These are phyloP conservation scores for Luperina testacea DNA, from an alignment of 2,888 invertebrate genomes.

Conservation along the genomic window DNA sequence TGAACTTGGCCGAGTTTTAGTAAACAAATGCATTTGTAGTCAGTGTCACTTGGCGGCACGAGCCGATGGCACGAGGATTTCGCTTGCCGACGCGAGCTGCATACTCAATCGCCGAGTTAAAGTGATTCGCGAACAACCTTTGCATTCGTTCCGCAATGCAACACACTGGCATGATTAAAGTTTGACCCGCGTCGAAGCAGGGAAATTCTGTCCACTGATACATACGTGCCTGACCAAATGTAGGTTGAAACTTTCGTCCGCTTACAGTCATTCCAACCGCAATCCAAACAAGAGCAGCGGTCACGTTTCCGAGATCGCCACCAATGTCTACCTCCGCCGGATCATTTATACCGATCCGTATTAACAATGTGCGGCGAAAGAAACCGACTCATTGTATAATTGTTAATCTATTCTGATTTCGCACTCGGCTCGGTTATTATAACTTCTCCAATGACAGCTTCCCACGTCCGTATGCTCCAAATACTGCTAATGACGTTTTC, in stretches of 20 bases:
- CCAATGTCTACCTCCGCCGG: slow-evolving; percentile 67
- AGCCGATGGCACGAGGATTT: slow-evolving; percentile 77
- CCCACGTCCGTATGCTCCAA: slow-evolving; percentile 86
- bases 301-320: slow-evolving; percentile 83
- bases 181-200: slow-evolving; percentile 80
- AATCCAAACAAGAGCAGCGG: slow-evolving; percentile 84
- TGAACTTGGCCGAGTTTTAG: slow-evolving; percentile 66
- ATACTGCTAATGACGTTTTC: slow-evolving; percentile 74
- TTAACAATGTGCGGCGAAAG: slow-evolving; percentile 73
- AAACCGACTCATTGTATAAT: slow-evolving; percentile 73
- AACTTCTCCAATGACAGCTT: slow-evolving; percentile 79
- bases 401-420: slow-evolving; percentile 76
- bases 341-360: slow-evolving; percentile 76
- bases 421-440: slow-evolving; percentile 75
- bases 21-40: slow-evolving; percentile 75
- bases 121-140: slow-evolving; percentile 78
- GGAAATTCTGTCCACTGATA: slow-evolving; percentile 84
- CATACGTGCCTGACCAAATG: slow-evolving; percentile 82
- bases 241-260: slow-evolving; percentile 87
- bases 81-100: slow-evolving; percentile 77
- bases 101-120: slow-evolving; percentile 67
- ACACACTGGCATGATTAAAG: slow-evolving; percentile 82
- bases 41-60: slow-evolving; percentile 74
- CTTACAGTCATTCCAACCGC: slow-evolving; percentile 82
- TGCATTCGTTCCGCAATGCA: slow-evolving; percentile 85